phyloP scores from a whole-genome alignment of 2,113 vertebrate species.

The Andinoacara biseriatus region DNA sequence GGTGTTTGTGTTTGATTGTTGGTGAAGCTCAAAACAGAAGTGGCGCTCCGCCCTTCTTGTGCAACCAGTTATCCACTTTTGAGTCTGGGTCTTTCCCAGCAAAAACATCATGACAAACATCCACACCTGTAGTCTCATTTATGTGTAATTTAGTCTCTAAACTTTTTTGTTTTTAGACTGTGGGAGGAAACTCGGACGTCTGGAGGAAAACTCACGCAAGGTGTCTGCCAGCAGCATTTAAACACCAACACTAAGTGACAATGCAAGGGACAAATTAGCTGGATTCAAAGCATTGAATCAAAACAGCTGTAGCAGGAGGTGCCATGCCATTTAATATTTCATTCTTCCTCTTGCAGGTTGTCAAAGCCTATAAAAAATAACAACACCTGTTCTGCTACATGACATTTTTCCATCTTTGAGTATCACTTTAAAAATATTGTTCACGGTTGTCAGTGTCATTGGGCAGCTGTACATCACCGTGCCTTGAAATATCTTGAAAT shows the following conservation, averaged over 20 bases:
- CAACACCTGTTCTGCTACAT: slow-evolving; percentile 7
- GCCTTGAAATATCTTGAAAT: slow-evolving; percentile 19
- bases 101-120: neutral
- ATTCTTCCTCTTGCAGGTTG: slow-evolving; percentile 34
- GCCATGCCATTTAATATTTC: slow-evolving; percentile 33
- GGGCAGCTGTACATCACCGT: neutral
- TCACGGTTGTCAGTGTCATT: slow-evolving; percentile 2
- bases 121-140: neutral
- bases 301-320: slow-evolving; percentile 26
- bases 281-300: slow-evolving; percentile 24
- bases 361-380: slow-evolving; percentile 38
- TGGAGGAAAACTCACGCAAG: slow-evolving; percentile 9
- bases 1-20: too few species aligned
- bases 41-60: neutral
- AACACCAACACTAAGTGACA: slow-evolving; percentile 31
- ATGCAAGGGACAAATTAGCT: slow-evolving; percentile 41
- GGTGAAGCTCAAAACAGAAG: neutral
- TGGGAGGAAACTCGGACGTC: slow-evolving; percentile 22
- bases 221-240: slow-evolving; percentile 30
- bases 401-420: slow-evolving; percentile 28
- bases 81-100: neutral
- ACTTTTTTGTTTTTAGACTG: neutral
- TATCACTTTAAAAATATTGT: slow-evolving; percentile 21
- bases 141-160: neutral
- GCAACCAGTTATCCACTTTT: neutral